These are phyloP conservation scores for Callipepla squamata DNA, from an alignment of 2,113 vertebrate genomes.

Conservation along the genomic window DNA sequence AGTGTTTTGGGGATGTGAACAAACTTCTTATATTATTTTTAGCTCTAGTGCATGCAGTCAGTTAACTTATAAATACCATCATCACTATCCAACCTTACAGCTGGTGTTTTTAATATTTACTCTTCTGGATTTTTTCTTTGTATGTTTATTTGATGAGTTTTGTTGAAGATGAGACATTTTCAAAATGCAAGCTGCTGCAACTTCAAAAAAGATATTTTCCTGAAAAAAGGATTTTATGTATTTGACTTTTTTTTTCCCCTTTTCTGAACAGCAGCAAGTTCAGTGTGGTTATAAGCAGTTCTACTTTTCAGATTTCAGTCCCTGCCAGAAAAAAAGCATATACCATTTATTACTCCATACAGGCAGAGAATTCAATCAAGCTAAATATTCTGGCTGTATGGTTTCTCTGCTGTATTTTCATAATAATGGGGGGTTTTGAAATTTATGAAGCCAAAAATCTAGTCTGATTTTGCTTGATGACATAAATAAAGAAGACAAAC, in stretches of 20 bases:
- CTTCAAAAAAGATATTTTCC: not conserved
- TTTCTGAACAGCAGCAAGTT: not conserved
- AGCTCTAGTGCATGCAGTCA: not conserved
- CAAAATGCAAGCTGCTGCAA: not conserved
- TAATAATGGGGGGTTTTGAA: conserved; percentile 40
- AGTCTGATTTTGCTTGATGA: conserved; percentile 11
- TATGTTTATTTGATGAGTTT: not conserved
- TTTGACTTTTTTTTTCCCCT: not conserved
- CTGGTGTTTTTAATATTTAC: not conserved
- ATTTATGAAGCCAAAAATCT: conserved; percentile 45
- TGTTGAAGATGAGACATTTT: not conserved
- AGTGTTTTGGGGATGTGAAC: not conserved
- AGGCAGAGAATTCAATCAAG: conserved; percentile 27
- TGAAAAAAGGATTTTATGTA: not conserved
- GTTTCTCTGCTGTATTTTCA: conserved; percentile 36
- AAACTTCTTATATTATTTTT: not conserved
- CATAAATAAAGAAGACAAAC: conserved; percentile 32
- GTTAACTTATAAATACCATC: too few relatives aligned
- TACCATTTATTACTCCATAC: conserved; percentile 29
- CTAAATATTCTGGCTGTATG: not conserved
- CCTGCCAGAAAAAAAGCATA: not conserved
- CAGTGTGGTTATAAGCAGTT: not conserved
- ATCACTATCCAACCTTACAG: not conserved
- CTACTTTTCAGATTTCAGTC: conserved; percentile 24
- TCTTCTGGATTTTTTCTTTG: not conserved